phyloP scores from a whole-genome alignment of 2,797 vertebrate species.

The Sebastes minor region DNA sequence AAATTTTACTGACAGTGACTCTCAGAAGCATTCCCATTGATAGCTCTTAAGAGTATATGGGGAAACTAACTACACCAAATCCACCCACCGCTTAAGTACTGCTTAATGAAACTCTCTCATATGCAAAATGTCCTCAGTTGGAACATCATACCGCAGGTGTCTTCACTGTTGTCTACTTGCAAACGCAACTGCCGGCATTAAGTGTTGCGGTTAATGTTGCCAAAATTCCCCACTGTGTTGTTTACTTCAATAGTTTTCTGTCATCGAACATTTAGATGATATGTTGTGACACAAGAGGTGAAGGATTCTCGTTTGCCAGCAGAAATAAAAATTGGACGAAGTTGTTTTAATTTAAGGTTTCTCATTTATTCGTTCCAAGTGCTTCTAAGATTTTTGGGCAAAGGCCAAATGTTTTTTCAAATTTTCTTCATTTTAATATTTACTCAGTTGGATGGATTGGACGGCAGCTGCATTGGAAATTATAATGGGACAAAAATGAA shows the following conservation, averaged over 20 bases:
- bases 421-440: not conserved
- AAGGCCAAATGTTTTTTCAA: not conserved
- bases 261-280: conserved; percentile 10
- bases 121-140: not conserved
- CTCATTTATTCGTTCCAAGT: not conserved
- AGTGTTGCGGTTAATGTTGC: not conserved
- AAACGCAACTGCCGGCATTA: not conserved
- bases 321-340: conserved; percentile 9
- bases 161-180: not conserved
- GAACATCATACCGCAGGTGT: not conserved
- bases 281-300: not conserved
- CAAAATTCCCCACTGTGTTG: conserved; percentile 1
- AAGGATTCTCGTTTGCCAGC: not conserved
- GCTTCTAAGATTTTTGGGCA: not conserved
- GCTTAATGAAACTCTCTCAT: not conserved
- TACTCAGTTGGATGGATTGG: not conserved
- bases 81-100: not conserved
- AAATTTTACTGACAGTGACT: not conserved
- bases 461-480: not conserved
- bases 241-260: conserved; percentile 25
- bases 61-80: not conserved
- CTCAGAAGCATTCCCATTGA: not conserved
- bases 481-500: not conserved
- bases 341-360: not conserved
- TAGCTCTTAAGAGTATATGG: not conserved